Percentiles rank a stretch among this genome's conserved stretches.
These are phyloP conservation scores for Psococerastis gibbosa DNA, from an alignment of 2,888 invertebrate species.

Conservation along the genomic window DNA sequence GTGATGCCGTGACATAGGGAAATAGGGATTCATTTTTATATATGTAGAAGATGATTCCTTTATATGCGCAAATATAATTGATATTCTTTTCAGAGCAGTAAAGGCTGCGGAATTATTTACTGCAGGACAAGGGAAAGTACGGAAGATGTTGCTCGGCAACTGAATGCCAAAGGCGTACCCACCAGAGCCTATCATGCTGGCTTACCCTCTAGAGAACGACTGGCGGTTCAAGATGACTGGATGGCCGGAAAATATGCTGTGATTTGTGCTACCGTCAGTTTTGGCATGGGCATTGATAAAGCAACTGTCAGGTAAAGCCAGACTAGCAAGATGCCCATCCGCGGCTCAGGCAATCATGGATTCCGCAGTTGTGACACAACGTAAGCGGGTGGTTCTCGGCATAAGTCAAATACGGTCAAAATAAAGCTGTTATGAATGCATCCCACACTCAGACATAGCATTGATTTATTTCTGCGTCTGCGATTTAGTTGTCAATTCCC, in stretches of 20 bases:
- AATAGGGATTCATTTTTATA: slow-evolving; percentile 8
- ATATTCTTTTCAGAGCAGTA: slow-evolving; percentile 23
- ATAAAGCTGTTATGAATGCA: no score
- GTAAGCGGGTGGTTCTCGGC: no score
- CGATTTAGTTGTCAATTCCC: no score
- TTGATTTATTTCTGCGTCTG: no score
- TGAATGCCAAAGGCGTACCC: slow-evolving; percentile 52
- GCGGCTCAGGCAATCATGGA: no score
- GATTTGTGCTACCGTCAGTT: slow-evolving; percentile 92
- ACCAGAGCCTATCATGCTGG: slow-evolving; percentile 57
- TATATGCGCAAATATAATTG: no score
- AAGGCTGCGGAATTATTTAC: slow-evolving; percentile 76
- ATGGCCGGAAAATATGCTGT: slow-evolving; percentile 72
- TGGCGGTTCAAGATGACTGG: slow-evolving; percentile 78
- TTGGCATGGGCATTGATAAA: slow-evolving; percentile 99
- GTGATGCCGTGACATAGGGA: no score
- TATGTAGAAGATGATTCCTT: background rate
- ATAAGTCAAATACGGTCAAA: no score
- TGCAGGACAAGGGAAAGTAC: slow-evolving; percentile 87
- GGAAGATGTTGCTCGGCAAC: slow-evolving; percentile 56
- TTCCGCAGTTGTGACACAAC: no score
- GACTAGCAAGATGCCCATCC: no score
- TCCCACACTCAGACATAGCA: no score
- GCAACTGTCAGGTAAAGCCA: slow-evolving; percentile 52
- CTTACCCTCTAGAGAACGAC: slow-evolving; percentile 50